phyloP scores from a whole-genome alignment of 2,797 vertebrate genomes.

The Lophotriccus pileatus region DNA sequence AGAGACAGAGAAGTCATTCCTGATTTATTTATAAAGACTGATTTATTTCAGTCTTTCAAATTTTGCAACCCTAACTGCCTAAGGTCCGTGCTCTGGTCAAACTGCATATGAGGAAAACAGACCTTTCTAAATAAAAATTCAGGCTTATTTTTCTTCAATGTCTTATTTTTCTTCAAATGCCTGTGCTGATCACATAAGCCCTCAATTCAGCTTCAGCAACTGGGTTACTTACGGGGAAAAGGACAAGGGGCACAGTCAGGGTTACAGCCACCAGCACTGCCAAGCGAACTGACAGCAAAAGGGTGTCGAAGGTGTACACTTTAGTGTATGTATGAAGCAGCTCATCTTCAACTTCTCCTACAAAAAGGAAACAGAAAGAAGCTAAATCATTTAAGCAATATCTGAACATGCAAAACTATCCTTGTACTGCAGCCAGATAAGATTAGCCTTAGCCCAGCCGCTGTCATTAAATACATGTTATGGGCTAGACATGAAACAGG shows the following conservation, averaged over 20 bases:
- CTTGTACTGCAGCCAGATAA: background rate
- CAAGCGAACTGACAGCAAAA: slow-evolving; percentile 89
- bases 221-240: slow-evolving; percentile 90
- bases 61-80: background rate
- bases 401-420: background rate
- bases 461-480: background rate
- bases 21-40: slow-evolving; percentile 6
- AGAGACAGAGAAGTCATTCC: background rate
- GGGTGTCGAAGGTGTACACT: slow-evolving; percentile 89
- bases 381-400: background rate
- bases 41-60: slow-evolving; percentile 7
- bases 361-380: background rate
- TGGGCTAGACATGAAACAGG: background rate
- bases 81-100: background rate
- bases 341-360: slow-evolving; percentile 93
- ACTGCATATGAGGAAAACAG: background rate
- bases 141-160: background rate
- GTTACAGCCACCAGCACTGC: slow-evolving; percentile 95
- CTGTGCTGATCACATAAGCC: background rate
- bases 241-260: slow-evolving; percentile 92
- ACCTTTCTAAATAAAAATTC: background rate
- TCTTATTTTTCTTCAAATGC: background rate
- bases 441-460: background rate
- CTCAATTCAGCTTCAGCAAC: background rate
- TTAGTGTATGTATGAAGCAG: slow-evolving; percentile 93